These are phyloP conservation scores for Saturnia pavonia DNA, from an alignment of 2,888 invertebrate genomes.

Conservation along the genomic window DNA sequence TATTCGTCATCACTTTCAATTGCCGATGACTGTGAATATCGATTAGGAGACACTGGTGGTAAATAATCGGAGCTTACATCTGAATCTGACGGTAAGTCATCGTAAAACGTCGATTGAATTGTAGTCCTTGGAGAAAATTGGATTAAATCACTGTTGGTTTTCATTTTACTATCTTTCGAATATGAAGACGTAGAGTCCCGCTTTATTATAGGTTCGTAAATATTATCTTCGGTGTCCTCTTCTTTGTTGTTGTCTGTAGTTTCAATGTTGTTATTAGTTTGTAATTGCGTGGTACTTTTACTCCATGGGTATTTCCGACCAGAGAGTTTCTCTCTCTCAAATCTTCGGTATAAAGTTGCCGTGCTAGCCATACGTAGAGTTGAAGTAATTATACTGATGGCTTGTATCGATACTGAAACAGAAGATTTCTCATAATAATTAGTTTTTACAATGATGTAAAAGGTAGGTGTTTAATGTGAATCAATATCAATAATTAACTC, in stretches of 20 bases:
- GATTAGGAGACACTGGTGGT: constrained; percentile 42
- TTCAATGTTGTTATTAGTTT: constrained; percentile 42
- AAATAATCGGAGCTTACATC: constrained; percentile 63
- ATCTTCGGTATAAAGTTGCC: constrained; percentile 87
- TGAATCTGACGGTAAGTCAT: constrained; percentile 43
- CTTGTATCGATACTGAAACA: constrained; percentile 84
- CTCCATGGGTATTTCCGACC: constrained; percentile 90
- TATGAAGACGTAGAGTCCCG: constrained; percentile 41
- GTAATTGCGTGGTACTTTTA: constrained; percentile 34
- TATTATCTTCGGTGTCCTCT: constrained; percentile 42
- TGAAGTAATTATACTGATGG: constrained; percentile 85
- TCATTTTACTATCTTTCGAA: constrained; percentile 32
- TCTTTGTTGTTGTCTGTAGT: constrained; percentile 36
- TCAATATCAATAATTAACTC: background rate
- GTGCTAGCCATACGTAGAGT: constrained; percentile 86
- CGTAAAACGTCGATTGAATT: constrained; percentile 46
- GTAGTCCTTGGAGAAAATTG: constrained; percentile 63
- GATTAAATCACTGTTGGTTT: constrained; percentile 61
- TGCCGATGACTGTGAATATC: constrained; percentile 33
- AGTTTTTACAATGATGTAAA: too few species aligned
- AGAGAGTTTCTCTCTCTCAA: constrained; percentile 88
- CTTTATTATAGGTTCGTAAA: constrained; percentile 56
- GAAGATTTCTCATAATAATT: background rate
- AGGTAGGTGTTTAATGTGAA: background rate
- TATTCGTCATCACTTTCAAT: constrained; percentile 67